Conservation (phyloP, 1,140 invertebrate species). For the Lerema accius region DNA sequence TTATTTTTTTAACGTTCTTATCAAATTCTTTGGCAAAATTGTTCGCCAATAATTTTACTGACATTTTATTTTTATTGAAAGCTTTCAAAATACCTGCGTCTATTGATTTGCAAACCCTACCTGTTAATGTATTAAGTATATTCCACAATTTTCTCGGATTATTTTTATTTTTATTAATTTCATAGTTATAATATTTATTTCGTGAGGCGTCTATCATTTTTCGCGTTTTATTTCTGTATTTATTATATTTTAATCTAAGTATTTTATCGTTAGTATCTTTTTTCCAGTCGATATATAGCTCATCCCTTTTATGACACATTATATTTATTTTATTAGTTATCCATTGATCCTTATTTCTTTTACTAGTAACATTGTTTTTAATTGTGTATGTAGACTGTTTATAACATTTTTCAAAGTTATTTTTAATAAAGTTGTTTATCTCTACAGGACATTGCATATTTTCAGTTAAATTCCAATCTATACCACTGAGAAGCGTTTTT, state of each 20-base stretch:
- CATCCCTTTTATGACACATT: conserved; percentile 2
- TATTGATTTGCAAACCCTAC: neutral
- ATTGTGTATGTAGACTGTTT: conserved; percentile 12
- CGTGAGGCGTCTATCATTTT: neutral
- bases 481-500: neutral
- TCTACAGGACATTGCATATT: neutral
- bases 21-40: conserved; percentile 13
- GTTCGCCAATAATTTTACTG: neutral
- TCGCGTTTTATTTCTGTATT: conserved; percentile 10
- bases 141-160: conserved; percentile 12
- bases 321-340: neutral
- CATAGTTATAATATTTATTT: conserved; percentile 12
- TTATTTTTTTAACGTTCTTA: neutral
- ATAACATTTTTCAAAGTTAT: conserved; percentile 16
- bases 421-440: conserved; percentile 25
- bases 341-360: conserved; percentile 27
- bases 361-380: conserved; percentile 6
- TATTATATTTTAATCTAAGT: conserved; percentile 21
- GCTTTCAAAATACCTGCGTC: neutral
- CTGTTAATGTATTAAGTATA: conserved; percentile 10
- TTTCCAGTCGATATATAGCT: conserved; percentile 16
- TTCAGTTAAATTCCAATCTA: neutral
- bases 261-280: conserved; percentile 19
- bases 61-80: neutral
- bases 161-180: conserved; percentile 11